phyloP scores from a whole-genome alignment of 2,113 vertebrate genomes.

The Leucoraja erinaceus region DNA sequence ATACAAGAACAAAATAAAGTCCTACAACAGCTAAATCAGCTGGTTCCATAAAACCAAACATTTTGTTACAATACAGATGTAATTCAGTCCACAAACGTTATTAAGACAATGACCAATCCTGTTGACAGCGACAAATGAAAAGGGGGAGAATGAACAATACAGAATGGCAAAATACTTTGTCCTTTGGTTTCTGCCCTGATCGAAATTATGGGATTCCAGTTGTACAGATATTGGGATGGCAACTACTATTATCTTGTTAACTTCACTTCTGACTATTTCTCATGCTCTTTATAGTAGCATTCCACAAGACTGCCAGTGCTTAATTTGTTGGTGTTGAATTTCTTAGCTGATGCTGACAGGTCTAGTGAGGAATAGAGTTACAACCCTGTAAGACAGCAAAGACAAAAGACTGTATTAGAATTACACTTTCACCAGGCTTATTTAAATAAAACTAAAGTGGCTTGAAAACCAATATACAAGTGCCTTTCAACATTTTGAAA shows the following conservation, averaged over 20 bases:
- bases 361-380: conserved; percentile 81
- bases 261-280: conserved; percentile 73
- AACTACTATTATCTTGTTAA: conserved; percentile 50
- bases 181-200: conserved; percentile 90
- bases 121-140: conserved; percentile 36
- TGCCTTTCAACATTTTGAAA: background rate
- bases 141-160: conserved; percentile 53
- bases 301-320: conserved; percentile 77
- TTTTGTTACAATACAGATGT: conserved; percentile 53
- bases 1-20: conserved; percentile 88
- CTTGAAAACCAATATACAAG: background rate
- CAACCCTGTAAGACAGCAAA: conserved; percentile 97
- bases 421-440: background rate
- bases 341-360: conserved; percentile 72
- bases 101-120: conserved; percentile 27
- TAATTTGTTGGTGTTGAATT: conserved; percentile 75
- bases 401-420: conserved; percentile 65
- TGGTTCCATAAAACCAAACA: conserved; percentile 78
- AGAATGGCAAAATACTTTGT: conserved; percentile 70
- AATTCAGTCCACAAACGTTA: conserved; percentile 32
- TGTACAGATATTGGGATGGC: conserved; percentile 21
- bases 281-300: conserved; percentile 71
- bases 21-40: conserved; percentile 90
- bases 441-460: background rate
- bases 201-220: conserved; percentile 73